A percentile compares a stretch with the other conserved stretches of the same genome.
Conservation (phyloP, 2,113 vertebrate species). For the Bagarius yarrelli region DNA sequence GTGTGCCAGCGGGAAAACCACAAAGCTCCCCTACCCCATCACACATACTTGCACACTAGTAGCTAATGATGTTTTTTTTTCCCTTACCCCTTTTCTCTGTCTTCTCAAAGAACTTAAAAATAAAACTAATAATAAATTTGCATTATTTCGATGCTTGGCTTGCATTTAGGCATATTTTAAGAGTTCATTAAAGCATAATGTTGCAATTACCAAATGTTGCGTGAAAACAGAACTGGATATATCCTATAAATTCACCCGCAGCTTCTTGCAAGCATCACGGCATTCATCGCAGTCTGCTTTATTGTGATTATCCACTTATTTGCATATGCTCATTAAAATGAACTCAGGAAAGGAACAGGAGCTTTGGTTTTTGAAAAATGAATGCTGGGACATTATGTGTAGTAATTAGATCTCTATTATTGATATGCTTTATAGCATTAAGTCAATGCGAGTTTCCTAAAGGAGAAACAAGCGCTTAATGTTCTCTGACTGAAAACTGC, state of each 20-base stretch:
- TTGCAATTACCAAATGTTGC: slow-evolving; percentile 72
- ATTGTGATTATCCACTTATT: slow-evolving; percentile 75
- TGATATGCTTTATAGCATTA: slow-evolving; percentile 47
- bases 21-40: slow-evolving; percentile 54
- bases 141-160: slow-evolving; percentile 66
- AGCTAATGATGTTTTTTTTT: slow-evolving; percentile 44
- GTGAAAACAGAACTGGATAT: slow-evolving; percentile 65
- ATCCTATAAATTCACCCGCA: slow-evolving; percentile 75
- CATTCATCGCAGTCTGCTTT: slow-evolving; percentile 81
- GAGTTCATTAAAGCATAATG: slow-evolving; percentile 77
- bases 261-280: slow-evolving; percentile 75
- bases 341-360: slow-evolving; percentile 52
- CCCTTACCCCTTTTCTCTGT: slow-evolving; percentile 20
- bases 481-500: slow-evolving; percentile 34
- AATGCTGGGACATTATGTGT: slow-evolving; percentile 53
- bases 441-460: slow-evolving; percentile 42
- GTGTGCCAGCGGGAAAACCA: slow-evolving; percentile 61
- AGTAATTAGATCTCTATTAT: slow-evolving; percentile 60
- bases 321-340: slow-evolving; percentile 69
- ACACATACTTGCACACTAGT: slow-evolving; percentile 29
- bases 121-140: slow-evolving; percentile 56
- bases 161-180: slow-evolving; percentile 72
- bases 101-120: slow-evolving; percentile 51
- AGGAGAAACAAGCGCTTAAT: slow-evolving; percentile 40
- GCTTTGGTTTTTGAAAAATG: slow-evolving; percentile 50